Base-by-base conservation (phyloP, 1,140 invertebrate genomes). In the Monomorium pharaonis region DNA sequence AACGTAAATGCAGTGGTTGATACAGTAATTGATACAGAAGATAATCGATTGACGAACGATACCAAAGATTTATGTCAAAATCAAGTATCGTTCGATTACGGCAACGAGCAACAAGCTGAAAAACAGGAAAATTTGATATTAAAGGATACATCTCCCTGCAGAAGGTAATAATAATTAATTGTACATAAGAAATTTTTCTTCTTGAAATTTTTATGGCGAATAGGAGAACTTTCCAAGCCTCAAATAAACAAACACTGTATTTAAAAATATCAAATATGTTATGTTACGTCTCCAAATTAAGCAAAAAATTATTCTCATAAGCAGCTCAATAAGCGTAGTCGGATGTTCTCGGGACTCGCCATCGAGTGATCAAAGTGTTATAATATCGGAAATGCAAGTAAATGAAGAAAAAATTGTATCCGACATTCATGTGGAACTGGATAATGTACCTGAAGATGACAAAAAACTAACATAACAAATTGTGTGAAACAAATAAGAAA, bases 1-100 rank as follows among this genome's bases (percentile, higher is more conserved):
- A 96, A 96, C 92, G 87, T 84, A 12, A 54, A 72, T 54, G 21
- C 51, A 54, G 9, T 54, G 2, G 9, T 21, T 0, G 91, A 90
- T 60, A 16, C 51, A 54, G 9, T 54, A 0, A 2, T 21, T 0
- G 91, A 90, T 60, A 16, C 76, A 18, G 58, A 88, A 86, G 83
- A 18, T 21, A 65, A 69, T 74, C 42, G 7, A 2, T 18, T 47
- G 18, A 70, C 49, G 12, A 60, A 30, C 9, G 37, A 83, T 12
- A 27, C 9, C 14, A 44, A 63, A 3, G 30, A 44, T 9, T 77
- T 24, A 14, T 18, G 6, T 42, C 81, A 37, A 2, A 5, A 69
- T 14, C 44, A 47, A 10, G 27, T 42, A 56, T 58, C 7, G 10
- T 56, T 37, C 33, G 5, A 21, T 75, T 69, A 9, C 14, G 33